Evolutionary conservation across 2,113 vertebrate species (phyloP).

Genomic region (Myrmophylax atrothorax): DNA sequence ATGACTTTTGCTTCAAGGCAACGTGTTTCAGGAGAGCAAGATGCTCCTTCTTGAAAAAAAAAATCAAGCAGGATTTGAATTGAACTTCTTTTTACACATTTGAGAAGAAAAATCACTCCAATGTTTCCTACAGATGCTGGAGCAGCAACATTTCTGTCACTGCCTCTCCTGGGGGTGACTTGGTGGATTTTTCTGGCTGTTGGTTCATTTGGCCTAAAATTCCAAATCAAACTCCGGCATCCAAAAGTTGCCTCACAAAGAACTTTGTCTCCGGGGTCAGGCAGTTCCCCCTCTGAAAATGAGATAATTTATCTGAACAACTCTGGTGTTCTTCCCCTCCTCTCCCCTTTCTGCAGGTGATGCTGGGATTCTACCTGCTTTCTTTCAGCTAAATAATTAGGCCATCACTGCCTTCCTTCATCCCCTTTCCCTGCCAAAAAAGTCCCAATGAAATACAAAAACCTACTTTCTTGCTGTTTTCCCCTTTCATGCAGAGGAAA

Average conservation of each 20-base stretch:
- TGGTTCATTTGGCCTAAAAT: not conserved
- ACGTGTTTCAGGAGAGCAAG: not conserved
- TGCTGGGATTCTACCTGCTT: not conserved
- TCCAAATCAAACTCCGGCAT: not conserved
- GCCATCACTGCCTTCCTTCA: not conserved
- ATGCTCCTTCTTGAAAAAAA: not conserved
- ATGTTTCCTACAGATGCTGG: not conserved
- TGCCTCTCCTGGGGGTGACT: not conserved
- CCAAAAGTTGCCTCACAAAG: not conserved
- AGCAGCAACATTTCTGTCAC: not conserved
- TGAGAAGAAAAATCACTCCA: not conserved
- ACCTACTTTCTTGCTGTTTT: constrained; percentile 17
- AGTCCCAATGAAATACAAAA: not conserved
- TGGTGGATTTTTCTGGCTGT: not conserved
- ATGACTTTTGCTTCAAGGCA: not conserved
- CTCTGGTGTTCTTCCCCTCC: not conserved
- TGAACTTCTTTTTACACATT: not conserved
- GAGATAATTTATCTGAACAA: not conserved
- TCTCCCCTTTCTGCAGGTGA: not conserved
- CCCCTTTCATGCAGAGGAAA: not conserved
- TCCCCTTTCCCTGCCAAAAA: not conserved
- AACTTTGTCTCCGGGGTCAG: not conserved
- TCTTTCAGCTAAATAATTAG: constrained; percentile 6
- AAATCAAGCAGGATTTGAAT: not conserved
- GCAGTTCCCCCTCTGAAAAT: not conserved